These are phyloP conservation scores for Oryzias woworae DNA, from an alignment of 2,113 vertebrate genomes.

Conservation along the genomic window DNA sequence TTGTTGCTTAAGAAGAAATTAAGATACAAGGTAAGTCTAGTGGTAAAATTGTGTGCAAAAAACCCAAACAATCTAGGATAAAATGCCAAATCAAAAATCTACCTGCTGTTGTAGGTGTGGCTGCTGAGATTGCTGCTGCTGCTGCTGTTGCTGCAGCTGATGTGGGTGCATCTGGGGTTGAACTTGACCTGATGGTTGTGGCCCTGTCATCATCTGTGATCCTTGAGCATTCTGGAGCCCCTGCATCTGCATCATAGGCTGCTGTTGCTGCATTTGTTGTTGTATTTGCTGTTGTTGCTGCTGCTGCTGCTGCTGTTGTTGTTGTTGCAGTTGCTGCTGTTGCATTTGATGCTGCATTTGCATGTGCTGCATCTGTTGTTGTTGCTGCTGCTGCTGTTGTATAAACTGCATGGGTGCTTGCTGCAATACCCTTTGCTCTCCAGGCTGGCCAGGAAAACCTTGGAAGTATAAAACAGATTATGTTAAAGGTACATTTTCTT, in stretches of 20 bases:
- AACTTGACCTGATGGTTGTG: constrained; percentile 75
- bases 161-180: constrained; percentile 84
- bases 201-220: constrained; percentile 82
- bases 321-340: constrained; percentile 62
- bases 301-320: constrained; percentile 62
- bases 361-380: constrained; percentile 68
- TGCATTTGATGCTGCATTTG: constrained; percentile 32
- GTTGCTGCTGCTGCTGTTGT: constrained; percentile 79
- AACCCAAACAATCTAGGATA: neutral
- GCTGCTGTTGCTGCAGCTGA: constrained; percentile 80
- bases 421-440: constrained; percentile 91
- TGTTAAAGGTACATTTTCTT: neutral
- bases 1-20: constrained; percentile 75
- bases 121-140: constrained; percentile 76
- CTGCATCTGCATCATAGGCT: constrained; percentile 79
- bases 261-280: constrained; percentile 78
- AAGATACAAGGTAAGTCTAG: neutral
- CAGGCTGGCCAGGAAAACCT: constrained; percentile 90
- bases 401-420: constrained; percentile 93
- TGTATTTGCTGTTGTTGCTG: constrained; percentile 79
- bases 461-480: constrained; percentile 10
- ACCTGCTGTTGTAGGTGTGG: constrained; percentile 64
- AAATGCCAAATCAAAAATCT: too few relatives aligned
- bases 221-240: constrained; percentile 78
- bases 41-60: neutral